Conservation (phyloP, 30 jellyfish, hydroid and myxozoan species). For the Turritopsis dohrnii region DNA sequence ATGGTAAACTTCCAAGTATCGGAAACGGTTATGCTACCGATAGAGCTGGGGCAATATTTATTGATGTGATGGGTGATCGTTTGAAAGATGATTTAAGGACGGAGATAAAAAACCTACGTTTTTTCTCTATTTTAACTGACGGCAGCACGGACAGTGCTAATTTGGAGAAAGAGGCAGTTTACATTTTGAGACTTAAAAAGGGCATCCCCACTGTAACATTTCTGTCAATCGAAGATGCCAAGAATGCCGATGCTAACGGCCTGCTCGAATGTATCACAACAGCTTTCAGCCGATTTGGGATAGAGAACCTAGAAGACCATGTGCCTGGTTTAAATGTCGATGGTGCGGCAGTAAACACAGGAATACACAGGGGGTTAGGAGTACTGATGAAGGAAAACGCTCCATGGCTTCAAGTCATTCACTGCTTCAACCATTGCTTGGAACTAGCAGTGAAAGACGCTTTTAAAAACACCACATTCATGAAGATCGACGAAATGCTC, state of each 20-base stretch:
- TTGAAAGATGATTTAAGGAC: not conserved
- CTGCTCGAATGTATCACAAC: not conserved
- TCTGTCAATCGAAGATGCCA: not conserved
- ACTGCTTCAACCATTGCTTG: not conserved
- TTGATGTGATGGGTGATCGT: not conserved
- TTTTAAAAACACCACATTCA: not conserved
- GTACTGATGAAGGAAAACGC: not conserved
- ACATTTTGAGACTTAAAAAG: not conserved
- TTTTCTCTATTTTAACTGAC: not conserved
- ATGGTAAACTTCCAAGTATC: not conserved
- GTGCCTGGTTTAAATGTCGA: not conserved
- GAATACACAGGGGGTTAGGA: not conserved
- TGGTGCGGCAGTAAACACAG: not conserved
- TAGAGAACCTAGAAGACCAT: not conserved
- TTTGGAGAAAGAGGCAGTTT: not conserved
- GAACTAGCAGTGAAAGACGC: not conserved
- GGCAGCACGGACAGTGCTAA: not conserved
- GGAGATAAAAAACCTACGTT: not conserved
- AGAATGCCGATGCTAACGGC: not conserved
- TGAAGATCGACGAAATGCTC: not conserved
- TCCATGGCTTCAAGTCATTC: conserved; percentile 12
- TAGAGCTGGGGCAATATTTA: not conserved
- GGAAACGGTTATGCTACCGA: not conserved
- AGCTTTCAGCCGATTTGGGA: not conserved
- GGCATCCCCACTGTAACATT: not conserved